Base-by-base conservation (phyloP, 2,797 vertebrate species). In the Halcyon leucocephala region DNA sequence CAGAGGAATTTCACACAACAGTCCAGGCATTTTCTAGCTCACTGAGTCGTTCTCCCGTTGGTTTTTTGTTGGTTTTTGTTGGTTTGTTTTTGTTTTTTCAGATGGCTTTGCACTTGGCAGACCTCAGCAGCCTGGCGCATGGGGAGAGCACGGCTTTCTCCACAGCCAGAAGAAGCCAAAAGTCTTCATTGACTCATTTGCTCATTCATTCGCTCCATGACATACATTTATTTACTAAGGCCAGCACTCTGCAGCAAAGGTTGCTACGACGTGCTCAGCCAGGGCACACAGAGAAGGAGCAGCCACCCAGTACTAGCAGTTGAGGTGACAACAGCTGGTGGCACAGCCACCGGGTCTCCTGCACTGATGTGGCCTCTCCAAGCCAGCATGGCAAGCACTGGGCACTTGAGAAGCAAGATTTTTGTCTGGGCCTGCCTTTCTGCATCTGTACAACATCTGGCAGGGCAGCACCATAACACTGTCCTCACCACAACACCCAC, bases 1-100 rank as follows among this genome's bases (percentile, higher is more conserved):
- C 90, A 92, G 90, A 95, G 95, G 96, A 96, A 97, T 96, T 97
- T 97, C 93, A 95, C 95, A 93, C 92, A 89, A 57, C 90, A 84
- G 95, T 37, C 90, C 91, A 90, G 85, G 90, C 96, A 95, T 97
- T 97, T 97, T 97, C 97, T 95, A 95, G 95, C 95, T 97, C 97
- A 96, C 81, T 96, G 96, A 97, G 69, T 97, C 58, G 20, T 93
- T 97, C 91, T 82, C 25, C 65, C 76, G 54, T 39, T 60, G 58
- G 31, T 57, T 66, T 90, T 86, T 84, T 55, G 37, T 39, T 39
- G 37, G 37, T 39, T 39, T 89, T 82, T 54, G 31, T 21, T n/a
- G 20, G 20, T 33, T 35, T 33, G 8, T 8, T 58, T 35, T 33
- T 29, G 20, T 22, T 72, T 92, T 91, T 82, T 54, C 52, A 4